A percentile compares a stretch with the other conserved stretches of the same genome.
Evolutionary conservation across 2,113 vertebrate genomes (phyloP).

Genomic region (Zapornia atra): DNA sequence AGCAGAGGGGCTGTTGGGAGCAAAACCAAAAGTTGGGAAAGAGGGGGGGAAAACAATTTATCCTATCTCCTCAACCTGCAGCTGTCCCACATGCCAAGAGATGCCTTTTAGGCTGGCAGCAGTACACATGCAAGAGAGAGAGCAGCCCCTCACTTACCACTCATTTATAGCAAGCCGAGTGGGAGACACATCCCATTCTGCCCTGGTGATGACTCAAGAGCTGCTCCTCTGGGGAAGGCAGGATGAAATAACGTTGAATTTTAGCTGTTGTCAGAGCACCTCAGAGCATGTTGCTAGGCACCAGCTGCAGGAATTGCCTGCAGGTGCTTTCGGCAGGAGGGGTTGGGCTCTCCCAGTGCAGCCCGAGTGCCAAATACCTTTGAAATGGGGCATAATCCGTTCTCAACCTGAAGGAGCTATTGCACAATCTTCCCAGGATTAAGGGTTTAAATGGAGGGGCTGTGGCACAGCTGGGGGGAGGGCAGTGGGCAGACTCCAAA

Average conservation of each 20-base stretch:
- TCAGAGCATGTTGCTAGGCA: conserved; percentile 38
- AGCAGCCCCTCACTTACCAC: neutral
- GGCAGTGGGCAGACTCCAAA: neutral
- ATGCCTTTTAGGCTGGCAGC: neutral
- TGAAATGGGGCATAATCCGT: neutral
- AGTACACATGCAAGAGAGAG: neutral
- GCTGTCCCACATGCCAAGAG: neutral
- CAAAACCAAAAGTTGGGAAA: neutral
- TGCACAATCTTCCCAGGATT: neutral
- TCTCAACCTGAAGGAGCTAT: neutral
- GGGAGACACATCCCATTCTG: neutral
- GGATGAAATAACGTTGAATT: neutral
- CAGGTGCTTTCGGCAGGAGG: neutral
- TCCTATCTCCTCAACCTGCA: neutral
- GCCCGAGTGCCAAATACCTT: neutral
- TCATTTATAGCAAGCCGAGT: neutral
- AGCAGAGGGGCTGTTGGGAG: neutral
- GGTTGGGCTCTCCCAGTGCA: neutral
- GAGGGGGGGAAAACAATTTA: neutral
- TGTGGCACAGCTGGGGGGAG: neutral
- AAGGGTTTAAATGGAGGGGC: conserved; percentile 1
- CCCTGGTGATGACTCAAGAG: neutral
- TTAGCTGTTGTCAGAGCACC: neutral
- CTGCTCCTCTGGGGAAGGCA: neutral
- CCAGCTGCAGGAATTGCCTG: conserved; percentile 11